Conservation (phyloP, 1,140 invertebrate genomes). For the Laodelphax striatellus region DNA sequence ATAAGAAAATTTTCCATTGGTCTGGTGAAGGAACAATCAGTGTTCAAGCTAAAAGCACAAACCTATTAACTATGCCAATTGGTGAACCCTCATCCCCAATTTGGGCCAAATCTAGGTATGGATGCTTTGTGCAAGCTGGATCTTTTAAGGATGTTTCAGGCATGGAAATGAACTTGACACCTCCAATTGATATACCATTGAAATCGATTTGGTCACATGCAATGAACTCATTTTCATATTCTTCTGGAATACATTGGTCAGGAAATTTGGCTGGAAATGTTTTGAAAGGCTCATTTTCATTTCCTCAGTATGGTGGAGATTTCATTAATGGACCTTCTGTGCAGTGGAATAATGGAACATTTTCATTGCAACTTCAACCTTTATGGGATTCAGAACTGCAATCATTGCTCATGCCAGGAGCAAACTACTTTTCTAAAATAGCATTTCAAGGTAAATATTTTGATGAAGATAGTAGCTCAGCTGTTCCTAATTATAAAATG, state of each 20-base stretch:
- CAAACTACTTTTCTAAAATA: slow-evolving; percentile 10
- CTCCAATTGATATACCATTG: too few relatives aligned
- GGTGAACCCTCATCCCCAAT: too few relatives aligned
- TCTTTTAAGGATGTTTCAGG: too few relatives aligned
- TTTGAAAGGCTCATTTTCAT: neutral
- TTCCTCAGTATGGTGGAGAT: neutral
- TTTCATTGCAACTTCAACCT: neutral
- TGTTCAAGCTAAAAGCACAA: too few relatives aligned
- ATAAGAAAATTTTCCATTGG: slow-evolving; percentile 3
- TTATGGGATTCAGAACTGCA: slow-evolving; percentile 2
- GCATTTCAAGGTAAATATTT: slow-evolving; percentile 1
- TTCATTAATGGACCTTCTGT: neutral
- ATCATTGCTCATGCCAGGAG: slow-evolving; percentile 4
- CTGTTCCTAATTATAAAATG: too few relatives aligned
- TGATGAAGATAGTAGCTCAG: too few relatives aligned
- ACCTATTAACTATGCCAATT: too few relatives aligned
- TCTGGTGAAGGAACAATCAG: neutral
- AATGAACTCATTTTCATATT: neutral
- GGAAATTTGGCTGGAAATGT: neutral
- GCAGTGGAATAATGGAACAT: slow-evolving; percentile 3
- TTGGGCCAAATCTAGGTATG: too few relatives aligned
- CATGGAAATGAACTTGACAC: too few relatives aligned
- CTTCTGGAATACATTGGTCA: slow-evolving; percentile 5
- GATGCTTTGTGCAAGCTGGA: too few relatives aligned
- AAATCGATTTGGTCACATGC: too few relatives aligned